A percentile compares a stretch with the other conserved stretches of the same genome.
phyloP scores from a whole-genome alignment of 2,797 vertebrate species.

The Dendrocincla fuliginosa region DNA sequence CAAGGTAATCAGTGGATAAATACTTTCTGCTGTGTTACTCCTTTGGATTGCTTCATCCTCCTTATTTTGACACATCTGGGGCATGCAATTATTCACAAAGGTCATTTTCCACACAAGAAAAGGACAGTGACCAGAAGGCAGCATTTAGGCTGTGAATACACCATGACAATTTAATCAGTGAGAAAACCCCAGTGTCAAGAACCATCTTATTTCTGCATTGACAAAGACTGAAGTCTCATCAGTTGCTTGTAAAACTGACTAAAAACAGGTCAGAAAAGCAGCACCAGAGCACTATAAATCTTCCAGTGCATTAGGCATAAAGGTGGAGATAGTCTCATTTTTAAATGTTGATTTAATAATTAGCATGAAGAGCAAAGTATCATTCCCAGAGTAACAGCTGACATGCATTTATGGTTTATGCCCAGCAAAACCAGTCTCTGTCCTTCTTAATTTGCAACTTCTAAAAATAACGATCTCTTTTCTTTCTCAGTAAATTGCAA shows the following conservation, averaged over 20 bases:
- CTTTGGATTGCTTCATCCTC: constrained; percentile 45
- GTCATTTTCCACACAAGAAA: constrained; percentile 73
- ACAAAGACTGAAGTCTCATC: constrained; percentile 62
- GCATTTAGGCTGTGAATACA: constrained; percentile 72
- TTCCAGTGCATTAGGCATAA: background rate
- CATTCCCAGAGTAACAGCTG: background rate
- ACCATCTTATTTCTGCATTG: constrained; percentile 50
- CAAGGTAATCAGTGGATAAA: constrained; percentile 27
- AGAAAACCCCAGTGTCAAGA: constrained; percentile 70
- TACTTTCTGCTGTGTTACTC: constrained; percentile 42
- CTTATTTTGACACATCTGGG: constrained; percentile 78
- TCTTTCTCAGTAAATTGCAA: background rate
- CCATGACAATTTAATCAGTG: constrained; percentile 79
- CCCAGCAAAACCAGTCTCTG: background rate
- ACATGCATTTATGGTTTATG: background rate
- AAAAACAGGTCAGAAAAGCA: background rate
- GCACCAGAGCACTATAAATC: background rate
- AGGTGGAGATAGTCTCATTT: background rate
- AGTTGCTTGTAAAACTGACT: constrained; percentile 39
- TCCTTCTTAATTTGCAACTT: background rate
- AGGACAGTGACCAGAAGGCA: constrained; percentile 76
- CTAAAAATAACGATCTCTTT: background rate
- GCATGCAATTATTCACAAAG: constrained; percentile 78
- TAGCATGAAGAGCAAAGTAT: background rate
- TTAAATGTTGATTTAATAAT: background rate